phyloP scores from a whole-genome alignment of 2,797 vertebrate species.

The Xenops minutus region DNA sequence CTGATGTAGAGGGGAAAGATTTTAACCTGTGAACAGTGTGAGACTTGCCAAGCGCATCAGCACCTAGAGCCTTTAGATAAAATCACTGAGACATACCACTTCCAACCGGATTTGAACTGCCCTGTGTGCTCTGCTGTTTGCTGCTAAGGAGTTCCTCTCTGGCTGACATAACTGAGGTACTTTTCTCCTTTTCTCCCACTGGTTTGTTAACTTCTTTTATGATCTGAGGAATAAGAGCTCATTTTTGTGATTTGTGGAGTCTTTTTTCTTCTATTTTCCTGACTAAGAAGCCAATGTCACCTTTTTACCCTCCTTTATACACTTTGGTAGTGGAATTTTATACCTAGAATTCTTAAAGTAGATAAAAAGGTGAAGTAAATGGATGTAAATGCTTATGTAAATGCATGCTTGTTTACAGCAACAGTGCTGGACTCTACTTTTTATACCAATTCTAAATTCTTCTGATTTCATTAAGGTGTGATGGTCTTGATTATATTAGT shows the following conservation, averaged over 20 bases:
- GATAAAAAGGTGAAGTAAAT: not conserved
- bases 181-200: not conserved
- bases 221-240: not conserved
- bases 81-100: not conserved
- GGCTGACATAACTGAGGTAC: not conserved
- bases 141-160: not conserved
- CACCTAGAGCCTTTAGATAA: not conserved
- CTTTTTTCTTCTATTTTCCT: not conserved
- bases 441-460: not conserved
- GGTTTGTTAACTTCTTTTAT: not conserved
- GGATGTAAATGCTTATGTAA: not conserved
- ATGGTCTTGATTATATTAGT: not conserved
- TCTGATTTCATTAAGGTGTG: not conserved
- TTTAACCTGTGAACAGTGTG: not conserved
- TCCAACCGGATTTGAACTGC: not conserved
- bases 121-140: not conserved
- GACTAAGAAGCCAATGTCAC: not conserved
- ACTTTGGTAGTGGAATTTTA: not conserved
- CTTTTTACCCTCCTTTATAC: not conserved
- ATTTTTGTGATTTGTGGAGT: not conserved
- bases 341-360: not conserved
- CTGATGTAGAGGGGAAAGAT: not conserved
- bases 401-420: not conserved
- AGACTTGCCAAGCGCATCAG: not conserved
- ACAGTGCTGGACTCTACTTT: not conserved